phyloP scores from a whole-genome alignment of 1,140 invertebrate genomes.

The Drosophila aff. region DNA sequence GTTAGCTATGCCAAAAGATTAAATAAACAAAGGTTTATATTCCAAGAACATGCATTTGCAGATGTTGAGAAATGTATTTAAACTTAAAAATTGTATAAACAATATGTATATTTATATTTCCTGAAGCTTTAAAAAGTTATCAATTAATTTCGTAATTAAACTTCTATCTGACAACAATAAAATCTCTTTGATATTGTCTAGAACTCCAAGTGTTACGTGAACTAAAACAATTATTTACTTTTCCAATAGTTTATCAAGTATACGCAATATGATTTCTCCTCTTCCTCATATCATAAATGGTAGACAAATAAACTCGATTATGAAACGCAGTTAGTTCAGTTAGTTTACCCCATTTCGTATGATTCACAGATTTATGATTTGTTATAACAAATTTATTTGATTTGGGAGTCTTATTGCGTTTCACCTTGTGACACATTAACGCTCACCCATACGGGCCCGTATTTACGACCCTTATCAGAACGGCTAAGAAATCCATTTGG shows the following conservation, averaged over 20 bases:
- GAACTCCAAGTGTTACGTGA: neutral
- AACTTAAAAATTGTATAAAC: neutral
- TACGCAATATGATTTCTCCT: slow-evolving; percentile 4
- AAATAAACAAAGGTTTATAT: neutral
- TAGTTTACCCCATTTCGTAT: slow-evolving; percentile 28
- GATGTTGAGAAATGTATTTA: neutral
- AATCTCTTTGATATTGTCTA: slow-evolving; percentile 2
- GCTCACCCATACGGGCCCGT: slow-evolving; percentile 1
- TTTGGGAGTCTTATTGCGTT: slow-evolving; percentile 43
- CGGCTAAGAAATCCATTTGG: slow-evolving; percentile 38
- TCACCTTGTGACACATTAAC: slow-evolving; percentile 39
- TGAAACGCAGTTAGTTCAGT: slow-evolving; percentile 33
- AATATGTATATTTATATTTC: neutral
- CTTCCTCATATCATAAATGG: slow-evolving; percentile 6
- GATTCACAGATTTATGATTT: slow-evolving; percentile 45
- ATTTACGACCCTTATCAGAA: slow-evolving; percentile 45
- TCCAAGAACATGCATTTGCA: neutral
- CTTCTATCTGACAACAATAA: neutral
- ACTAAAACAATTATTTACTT: slow-evolving; percentile 9
- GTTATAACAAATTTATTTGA: slow-evolving; percentile 33
- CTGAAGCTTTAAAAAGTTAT: neutral
- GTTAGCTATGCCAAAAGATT: neutral
- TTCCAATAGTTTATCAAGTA: slow-evolving; percentile 9
- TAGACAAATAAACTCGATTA: slow-evolving; percentile 30
- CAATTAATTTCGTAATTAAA: neutral